phyloP scores from a whole-genome alignment of 2,113 vertebrate genomes.

The Scortum barcoo region DNA sequence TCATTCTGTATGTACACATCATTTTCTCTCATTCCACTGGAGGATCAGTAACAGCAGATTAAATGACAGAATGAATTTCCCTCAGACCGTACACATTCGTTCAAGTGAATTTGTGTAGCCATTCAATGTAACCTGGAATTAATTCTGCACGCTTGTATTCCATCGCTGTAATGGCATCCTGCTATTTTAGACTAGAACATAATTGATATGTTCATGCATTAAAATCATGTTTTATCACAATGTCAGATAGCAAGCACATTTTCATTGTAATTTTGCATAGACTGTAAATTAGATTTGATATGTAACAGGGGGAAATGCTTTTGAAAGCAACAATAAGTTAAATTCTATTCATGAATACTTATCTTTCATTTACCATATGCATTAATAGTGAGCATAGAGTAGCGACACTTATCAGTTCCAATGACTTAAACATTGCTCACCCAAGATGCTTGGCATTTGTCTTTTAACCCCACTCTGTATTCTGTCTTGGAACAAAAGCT shows the following conservation, averaged over 20 bases:
- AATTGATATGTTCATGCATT: conserved; percentile 71
- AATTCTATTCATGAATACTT: not conserved
- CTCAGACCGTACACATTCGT: conserved; percentile 60
- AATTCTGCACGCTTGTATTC: conserved; percentile 72
- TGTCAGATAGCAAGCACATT: conserved; percentile 34
- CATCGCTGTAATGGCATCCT: conserved; percentile 38
- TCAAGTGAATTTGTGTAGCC: conserved; percentile 59
- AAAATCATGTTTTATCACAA: conserved; percentile 53
- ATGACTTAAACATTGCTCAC: not conserved
- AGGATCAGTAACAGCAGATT: conserved; percentile 75
- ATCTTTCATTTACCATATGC: not conserved
- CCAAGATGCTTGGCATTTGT: not conserved
- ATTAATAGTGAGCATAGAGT: not conserved
- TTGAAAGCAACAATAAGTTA: not conserved
- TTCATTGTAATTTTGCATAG: not conserved
- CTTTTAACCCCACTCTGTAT: not conserved
- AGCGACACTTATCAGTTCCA: not conserved
- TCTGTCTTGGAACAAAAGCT: not conserved
- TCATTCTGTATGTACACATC: conserved; percentile 68
- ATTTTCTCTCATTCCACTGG: conserved; percentile 64
- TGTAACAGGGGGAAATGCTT: not conserved
- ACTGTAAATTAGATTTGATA: not conserved
- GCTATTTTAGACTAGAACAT: conserved; percentile 46
- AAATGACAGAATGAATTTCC: conserved; percentile 79
- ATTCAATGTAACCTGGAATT: conserved; percentile 66